Percentiles rank a stretch among this genome's conserved stretches.
Conservation (phyloP, 2,888 invertebrate genomes). For the Dusona sp. region DNA sequence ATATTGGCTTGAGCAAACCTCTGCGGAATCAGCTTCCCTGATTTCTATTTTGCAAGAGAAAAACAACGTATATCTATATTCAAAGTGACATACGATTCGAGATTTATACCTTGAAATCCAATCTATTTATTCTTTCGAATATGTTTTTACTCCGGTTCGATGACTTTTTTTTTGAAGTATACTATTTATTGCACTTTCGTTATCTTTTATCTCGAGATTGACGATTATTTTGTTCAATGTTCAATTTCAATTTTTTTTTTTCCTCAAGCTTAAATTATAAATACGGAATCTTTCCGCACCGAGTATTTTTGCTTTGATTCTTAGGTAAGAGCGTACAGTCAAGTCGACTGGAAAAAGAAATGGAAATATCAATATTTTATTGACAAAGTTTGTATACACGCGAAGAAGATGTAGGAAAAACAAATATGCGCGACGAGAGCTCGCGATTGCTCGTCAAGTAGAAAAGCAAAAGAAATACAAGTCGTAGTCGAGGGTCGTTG, state of each 20-base stretch:
- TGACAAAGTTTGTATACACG: slow-evolving; percentile 24
- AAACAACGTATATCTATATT: not conserved
- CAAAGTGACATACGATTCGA: not conserved
- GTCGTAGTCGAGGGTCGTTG: not conserved
- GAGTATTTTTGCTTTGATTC: not conserved
- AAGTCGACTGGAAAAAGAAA: not conserved
- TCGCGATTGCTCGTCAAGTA: slow-evolving; percentile 9
- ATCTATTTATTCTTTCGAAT: not conserved
- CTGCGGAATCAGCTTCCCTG: not conserved
- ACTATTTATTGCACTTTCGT: not conserved
- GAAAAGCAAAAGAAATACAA: not conserved
- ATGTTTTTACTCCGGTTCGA: not conserved
- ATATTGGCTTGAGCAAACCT: slow-evolving; percentile 30
- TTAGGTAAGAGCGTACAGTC: not conserved
- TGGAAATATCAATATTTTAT: slow-evolving; percentile 35
- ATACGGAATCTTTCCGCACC: not conserved
- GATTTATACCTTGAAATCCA: not conserved
- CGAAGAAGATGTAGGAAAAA: slow-evolving; percentile 47
- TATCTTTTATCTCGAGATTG: not conserved
- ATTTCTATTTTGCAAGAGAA: not conserved
- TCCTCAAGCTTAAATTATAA: not conserved
- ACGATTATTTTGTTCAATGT: not conserved
- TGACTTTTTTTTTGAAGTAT: not conserved
- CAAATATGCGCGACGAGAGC: slow-evolving; percentile 49
- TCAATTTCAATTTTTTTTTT: not conserved